Percentiles rank a stretch among this genome's conserved stretches.
Evolutionary conservation across 2,888 invertebrate genomes (phyloP).

Genomic region (Heterodera filipjevi): DNA sequence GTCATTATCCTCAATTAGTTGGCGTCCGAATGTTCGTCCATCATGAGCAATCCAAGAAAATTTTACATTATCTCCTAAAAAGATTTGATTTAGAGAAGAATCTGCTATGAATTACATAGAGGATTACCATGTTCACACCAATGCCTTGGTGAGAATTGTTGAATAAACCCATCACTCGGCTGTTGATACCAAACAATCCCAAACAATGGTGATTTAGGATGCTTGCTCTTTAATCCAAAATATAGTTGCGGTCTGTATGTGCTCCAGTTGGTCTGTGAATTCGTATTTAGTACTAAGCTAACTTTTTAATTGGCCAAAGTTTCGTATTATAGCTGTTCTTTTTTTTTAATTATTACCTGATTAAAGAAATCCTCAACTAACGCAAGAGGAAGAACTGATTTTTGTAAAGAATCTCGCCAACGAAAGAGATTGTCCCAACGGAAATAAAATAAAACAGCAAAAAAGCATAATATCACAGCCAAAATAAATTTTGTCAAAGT

Average conservation of each 20-base stretch:
- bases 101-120: constrained; percentile 12
- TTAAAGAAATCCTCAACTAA: constrained; percentile 20
- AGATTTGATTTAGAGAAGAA: constrained; percentile 10
- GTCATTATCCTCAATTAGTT: constrained; percentile 80
- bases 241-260: constrained; percentile 85
- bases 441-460: constrained; percentile 14
- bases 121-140: constrained; percentile 80
- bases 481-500: not conserved
- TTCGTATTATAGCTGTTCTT: not conserved
- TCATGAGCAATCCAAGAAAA: constrained; percentile 93
- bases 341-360: constrained; percentile 15
- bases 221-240: constrained; percentile 86
- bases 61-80: constrained; percentile 75
- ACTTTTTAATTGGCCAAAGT: no score
- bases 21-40: constrained; percentile 86
- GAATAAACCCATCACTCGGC: constrained; percentile 38
- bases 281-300: no score
- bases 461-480: not conserved
- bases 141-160: constrained; percentile 70
- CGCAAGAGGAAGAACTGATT: constrained; percentile 14
- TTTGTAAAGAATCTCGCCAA: constrained; percentile 7
- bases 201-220: constrained; percentile 83
- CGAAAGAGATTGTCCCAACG: not conserved
- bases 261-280: constrained; percentile 75
- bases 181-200: constrained; percentile 96